phyloP scores from a whole-genome alignment of 2,888 invertebrate genomes.

The Erebia epiphron region DNA sequence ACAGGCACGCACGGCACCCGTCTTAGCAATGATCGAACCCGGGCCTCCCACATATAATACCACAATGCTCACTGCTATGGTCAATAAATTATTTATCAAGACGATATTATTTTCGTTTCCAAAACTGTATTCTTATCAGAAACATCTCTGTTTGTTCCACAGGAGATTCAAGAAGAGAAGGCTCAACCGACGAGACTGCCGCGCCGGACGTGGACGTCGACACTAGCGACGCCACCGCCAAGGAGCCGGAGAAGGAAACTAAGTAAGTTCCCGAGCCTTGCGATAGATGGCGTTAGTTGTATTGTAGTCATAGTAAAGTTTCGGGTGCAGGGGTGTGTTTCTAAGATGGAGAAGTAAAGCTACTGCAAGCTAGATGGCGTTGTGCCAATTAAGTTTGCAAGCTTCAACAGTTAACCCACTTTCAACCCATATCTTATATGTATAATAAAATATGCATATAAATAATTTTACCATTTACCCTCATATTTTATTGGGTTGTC shows the following conservation, averaged over 20 bases:
- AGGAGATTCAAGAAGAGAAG: constrained; percentile 74
- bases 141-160: constrained; percentile 36
- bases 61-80: too few relatives aligned
- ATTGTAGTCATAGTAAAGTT: neutral
- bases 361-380: constrained; percentile 8
- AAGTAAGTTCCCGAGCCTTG: constrained; percentile 45
- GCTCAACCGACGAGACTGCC: constrained; percentile 70
- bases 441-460: too few relatives aligned
- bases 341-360: neutral
- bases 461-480: too few relatives aligned
- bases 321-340: neutral
- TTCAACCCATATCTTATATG: too few relatives aligned
- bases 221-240: constrained; percentile 60
- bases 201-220: constrained; percentile 69
- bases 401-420: neutral
- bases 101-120: neutral
- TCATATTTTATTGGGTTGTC: too few relatives aligned
- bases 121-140: neutral
- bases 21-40: too few relatives aligned
- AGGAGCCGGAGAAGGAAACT: constrained; percentile 70
- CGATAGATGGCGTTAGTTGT: constrained; percentile 14
- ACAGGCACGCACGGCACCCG: too few relatives aligned
- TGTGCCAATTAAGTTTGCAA: neutral
- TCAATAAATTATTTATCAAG: too few relatives aligned
- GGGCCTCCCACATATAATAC: too few relatives aligned